A percentile compares a stretch with the other conserved stretches of the same genome.
phyloP scores from a whole-genome alignment of 2,888 invertebrate species.

The Trichogramma dendrolimi region DNA sequence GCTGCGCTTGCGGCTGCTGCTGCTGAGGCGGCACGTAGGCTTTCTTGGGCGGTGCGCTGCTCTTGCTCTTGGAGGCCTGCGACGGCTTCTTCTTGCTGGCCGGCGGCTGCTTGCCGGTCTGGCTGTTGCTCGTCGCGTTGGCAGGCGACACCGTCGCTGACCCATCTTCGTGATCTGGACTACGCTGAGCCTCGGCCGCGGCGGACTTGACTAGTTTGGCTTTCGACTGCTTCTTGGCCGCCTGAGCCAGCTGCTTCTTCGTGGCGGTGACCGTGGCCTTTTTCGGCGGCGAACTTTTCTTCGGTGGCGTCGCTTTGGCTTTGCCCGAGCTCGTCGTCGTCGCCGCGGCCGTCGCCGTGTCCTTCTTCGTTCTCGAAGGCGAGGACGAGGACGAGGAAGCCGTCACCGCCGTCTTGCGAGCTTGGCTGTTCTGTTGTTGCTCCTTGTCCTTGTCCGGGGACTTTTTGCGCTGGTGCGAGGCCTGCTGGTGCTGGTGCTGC shows the following conservation, averaged over 20 bases:
- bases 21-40: no score
- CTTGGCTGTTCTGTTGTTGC: slow-evolving; percentile 23
- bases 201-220: slow-evolving; percentile 55
- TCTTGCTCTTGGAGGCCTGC: no score
- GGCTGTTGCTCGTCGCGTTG: no score
- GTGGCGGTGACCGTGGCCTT: slow-evolving; percentile 39
- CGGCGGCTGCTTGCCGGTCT: no score
- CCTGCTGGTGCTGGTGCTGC: slow-evolving; percentile 25
- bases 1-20: no score
- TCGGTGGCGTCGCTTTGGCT: slow-evolving; percentile 8
- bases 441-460: slow-evolving; percentile 37
- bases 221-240: slow-evolving; percentile 42
- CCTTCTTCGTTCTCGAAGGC: slow-evolving; percentile 13
- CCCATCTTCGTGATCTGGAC: no score
- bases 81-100: no score
- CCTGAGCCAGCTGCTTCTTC: slow-evolving; percentile 32
- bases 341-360: not conserved
- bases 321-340: not conserved
- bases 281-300: slow-evolving; percentile 41
- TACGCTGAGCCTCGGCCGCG: not conserved
- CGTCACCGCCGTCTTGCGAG: slow-evolving; percentile 13
- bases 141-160: no score
- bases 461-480: slow-evolving; percentile 36
- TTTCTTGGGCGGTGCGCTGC: no score
- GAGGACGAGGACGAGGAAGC: slow-evolving; percentile 10